Percentiles rank a stretch among this genome's conserved stretches.
phyloP scores from a whole-genome alignment of 2,113 vertebrate species.

The Aptenodytes patagonicus region DNA sequence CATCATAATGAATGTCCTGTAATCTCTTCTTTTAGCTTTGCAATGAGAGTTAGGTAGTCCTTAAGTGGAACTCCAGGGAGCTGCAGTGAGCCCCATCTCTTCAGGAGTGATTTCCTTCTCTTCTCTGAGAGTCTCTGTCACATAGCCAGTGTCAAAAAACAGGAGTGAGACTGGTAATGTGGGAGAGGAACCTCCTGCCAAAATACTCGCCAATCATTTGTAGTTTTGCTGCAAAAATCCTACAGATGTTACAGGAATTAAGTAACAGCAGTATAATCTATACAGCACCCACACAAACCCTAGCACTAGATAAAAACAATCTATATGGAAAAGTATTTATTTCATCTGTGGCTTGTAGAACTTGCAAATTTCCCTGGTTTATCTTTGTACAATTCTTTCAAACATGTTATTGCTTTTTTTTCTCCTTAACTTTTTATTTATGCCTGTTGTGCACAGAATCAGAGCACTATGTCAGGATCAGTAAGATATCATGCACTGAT shows the following conservation, averaged over 20 bases:
- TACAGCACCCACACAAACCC: background rate
- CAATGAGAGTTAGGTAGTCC: background rate
- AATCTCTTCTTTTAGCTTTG: background rate
- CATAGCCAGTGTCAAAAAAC: background rate
- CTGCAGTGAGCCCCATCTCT: background rate
- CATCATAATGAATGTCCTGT: background rate
- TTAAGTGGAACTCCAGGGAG: background rate
- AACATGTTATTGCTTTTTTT: background rate
- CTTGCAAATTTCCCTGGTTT: background rate
- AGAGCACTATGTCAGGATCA: background rate
- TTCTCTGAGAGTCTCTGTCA: background rate
- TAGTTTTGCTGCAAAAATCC: background rate
- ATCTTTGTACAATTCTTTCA: background rate
- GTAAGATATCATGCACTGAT: background rate
- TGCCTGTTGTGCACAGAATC: background rate
- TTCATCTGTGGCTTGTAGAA: background rate
- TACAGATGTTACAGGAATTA: constrained; percentile 1
- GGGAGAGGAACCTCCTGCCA: background rate
- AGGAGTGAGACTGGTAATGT: background rate
- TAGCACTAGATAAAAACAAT: background rate
- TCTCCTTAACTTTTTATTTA: background rate
- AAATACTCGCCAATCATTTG: background rate
- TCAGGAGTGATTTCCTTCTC: background rate
- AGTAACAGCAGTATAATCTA: background rate
- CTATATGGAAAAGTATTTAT: background rate